Percentiles rank a stretch among this genome's conserved stretches.
Evolutionary conservation across 2,797 vertebrate genomes (phyloP).

Genomic region (Limosa lapponica): DNA sequence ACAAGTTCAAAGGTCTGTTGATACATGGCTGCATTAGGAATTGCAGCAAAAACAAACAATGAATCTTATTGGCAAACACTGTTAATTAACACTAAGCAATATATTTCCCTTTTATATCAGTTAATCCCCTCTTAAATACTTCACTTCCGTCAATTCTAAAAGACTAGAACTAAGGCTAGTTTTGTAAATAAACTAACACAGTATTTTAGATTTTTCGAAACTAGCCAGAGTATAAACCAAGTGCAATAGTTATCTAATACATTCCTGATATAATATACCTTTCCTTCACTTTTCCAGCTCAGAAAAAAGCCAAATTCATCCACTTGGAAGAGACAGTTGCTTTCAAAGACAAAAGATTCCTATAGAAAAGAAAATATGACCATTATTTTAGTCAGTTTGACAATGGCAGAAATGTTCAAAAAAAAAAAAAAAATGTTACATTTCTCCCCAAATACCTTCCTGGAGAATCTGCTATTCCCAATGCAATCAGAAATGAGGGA

Average conservation of each 20-base stretch:
- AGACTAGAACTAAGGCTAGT: background rate
- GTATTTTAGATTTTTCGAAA: background rate
- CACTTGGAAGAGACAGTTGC: constrained; percentile 93
- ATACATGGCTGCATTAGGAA: background rate
- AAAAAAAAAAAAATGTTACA: background rate
- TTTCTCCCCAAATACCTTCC: background rate
- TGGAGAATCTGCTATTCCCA: background rate
- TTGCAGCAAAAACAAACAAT: background rate
- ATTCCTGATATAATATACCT: constrained; percentile 80
- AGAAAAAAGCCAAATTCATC: constrained; percentile 97
- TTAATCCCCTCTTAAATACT: background rate
- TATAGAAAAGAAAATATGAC: constrained; percentile 66
- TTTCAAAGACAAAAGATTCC: constrained; percentile 96
- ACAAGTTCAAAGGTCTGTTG: background rate
- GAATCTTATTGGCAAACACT: background rate
- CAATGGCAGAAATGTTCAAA: background rate
- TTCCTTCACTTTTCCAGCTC: constrained; percentile 97
- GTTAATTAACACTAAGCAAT: background rate
- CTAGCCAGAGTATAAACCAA: background rate
- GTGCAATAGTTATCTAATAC: background rate
- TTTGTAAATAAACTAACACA: background rate
- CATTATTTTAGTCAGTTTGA: background rate
- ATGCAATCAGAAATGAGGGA: background rate
- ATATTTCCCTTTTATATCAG: background rate
- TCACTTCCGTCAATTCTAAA: background rate